These are phyloP conservation scores for Neoitamus cyanurus DNA, from an alignment of 2,888 invertebrate species.

Conservation along the genomic window DNA sequence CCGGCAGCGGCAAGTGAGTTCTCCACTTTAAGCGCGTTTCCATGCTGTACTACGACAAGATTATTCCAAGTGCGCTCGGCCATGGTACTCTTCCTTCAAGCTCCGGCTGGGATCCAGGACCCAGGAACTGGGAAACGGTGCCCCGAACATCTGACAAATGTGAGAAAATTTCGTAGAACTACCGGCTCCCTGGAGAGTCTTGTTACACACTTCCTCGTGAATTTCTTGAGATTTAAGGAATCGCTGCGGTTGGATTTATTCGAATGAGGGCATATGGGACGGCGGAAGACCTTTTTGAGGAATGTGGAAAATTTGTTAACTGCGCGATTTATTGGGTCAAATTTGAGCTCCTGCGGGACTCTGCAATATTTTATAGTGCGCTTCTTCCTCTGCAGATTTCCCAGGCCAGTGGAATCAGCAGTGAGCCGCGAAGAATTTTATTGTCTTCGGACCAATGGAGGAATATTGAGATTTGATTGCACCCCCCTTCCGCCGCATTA, in stretches of 20 bases:
- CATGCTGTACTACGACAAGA: not conserved
- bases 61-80: not conserved
- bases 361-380: constrained; percentile 9
- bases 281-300: not conserved
- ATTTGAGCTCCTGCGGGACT: not conserved
- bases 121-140: not conserved
- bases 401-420: not conserved
- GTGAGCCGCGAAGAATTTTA: not conserved
- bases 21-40: not conserved
- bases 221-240: constrained; percentile 32
- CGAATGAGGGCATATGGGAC: constrained; percentile 3
- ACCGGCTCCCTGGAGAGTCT: constrained; percentile 19
- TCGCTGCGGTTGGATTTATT: constrained; percentile 20
- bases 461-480: not conserved
- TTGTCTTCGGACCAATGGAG: not conserved
- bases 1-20: not conserved
- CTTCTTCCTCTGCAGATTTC: not conserved
- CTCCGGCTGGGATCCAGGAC: not conserved
- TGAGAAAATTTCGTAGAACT: constrained; percentile 18
- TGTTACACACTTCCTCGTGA: constrained; percentile 19
- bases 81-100: not conserved
- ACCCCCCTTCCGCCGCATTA: not conserved
- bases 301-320: constrained; percentile 28
- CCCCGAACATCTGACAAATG: constrained; percentile 14
- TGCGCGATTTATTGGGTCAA: constrained; percentile 27